Base-by-base conservation (phyloP, 2,797 vertebrate species). In the Botia almorhae region DNA sequence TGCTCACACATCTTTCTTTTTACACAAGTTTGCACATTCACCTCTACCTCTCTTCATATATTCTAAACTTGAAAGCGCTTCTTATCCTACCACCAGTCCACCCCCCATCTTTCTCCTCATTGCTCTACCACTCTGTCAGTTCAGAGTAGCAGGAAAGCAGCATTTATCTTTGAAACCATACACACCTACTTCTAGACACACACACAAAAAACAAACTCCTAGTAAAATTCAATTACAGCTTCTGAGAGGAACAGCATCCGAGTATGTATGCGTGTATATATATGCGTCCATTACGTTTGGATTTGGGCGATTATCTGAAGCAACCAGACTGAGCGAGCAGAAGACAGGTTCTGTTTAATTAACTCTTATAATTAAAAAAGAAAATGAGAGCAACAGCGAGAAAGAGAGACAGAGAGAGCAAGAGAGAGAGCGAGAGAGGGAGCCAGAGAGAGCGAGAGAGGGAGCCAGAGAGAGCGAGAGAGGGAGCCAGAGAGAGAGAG, bases 321-420 rank as follows among this genome's bases (percentile, higher is more conserved):
- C 46, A 89, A 85, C 89, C 92, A 94, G 91, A 91, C 92, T 86
- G 82, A 91, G 90, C 82, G 55, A 90, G 88, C 86, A 74, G 85
- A 85, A 48, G 87, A 88, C 76, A 90, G 88, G 87, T 89, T 90
- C 84, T 76, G 75, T 91, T 91, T 86, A 94, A 92, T 93, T 91
- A 92, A 89, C 89, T 89, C 69, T 74, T 86, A 88, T 91, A 93
- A 93, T 92, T 91, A 91, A 75, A 69, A 33, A 53, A 51, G 78
- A 63, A 11, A 64, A 55, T 1, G 50, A 26, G 33, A 8, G 67
- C 12, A 14, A 61, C 23, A 19, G 53, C 61, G 46, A 46, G 75
- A 55, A 17, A 64, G 79, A 50, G 48, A 3, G 36, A 39, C 0
- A 39, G 36, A 39, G 36, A 39, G 36, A 7, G 4, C 4, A 5